Evolutionary conservation across 2,113 vertebrate genomes (phyloP).

Genomic region (Columba livia): DNA sequence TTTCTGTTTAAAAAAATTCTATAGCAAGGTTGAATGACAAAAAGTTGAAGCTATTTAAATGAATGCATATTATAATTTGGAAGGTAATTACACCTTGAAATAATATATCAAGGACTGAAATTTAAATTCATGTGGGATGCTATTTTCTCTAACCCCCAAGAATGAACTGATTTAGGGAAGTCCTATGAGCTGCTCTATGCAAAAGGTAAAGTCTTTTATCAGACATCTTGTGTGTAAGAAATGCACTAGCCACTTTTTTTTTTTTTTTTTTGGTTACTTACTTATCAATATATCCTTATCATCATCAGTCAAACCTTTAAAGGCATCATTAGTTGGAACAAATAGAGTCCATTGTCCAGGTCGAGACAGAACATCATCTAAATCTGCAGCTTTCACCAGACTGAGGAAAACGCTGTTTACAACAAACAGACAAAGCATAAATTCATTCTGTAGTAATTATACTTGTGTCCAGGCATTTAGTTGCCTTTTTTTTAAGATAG

Average conservation of each 20-base stretch:
- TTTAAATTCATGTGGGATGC: not conserved
- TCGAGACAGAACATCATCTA: conserved; percentile 85
- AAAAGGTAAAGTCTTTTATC: not conserved
- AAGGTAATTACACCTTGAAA: not conserved
- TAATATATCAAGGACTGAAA: not conserved
- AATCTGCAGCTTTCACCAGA: conserved; percentile 87
- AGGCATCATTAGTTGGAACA: conserved; percentile 92
- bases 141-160: not conserved
- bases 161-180: not conserved
- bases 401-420: conserved; percentile 87
- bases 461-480: not conserved
- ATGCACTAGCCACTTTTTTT: not conserved
- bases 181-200: not conserved
- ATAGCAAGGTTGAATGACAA: not conserved
- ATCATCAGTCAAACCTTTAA: conserved; percentile 81
- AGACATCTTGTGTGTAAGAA: not conserved
- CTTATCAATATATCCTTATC: conserved; percentile 84
- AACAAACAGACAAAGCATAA: not conserved
- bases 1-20: not conserved
- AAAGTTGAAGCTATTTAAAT: not conserved
- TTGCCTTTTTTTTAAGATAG: not conserved
- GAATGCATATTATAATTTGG: not conserved
- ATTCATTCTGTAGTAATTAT: not conserved
- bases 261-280: conserved; percentile 57
- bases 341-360: conserved; percentile 92